Conservation (phyloP, 1,140 invertebrate genomes). For the Adoxophyes honmai region DNA sequence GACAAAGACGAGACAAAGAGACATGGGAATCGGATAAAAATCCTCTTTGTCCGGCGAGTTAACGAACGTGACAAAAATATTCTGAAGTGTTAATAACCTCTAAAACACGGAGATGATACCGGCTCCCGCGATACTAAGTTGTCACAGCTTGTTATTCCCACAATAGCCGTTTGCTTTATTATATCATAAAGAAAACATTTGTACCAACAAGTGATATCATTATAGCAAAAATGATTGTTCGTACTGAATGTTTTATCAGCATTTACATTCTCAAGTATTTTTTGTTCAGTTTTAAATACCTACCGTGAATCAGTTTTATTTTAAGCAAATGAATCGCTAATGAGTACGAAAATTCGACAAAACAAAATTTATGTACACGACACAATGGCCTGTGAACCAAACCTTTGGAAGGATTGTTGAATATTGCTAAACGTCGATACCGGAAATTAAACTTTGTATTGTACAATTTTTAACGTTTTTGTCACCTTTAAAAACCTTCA, state of each 20-base stretch:
- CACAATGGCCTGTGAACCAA: conserved; percentile 1
- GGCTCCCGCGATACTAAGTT: background rate
- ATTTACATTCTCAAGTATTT: background rate
- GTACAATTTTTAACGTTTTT: too few relatives aligned
- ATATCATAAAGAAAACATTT: conserved; percentile 28
- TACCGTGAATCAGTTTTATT: conserved; percentile 8
- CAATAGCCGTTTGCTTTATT: conserved; percentile 22
- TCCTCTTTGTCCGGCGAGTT: background rate
- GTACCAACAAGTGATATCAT: conserved; percentile 7
- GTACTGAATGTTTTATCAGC: background rate
- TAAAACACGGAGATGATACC: background rate
- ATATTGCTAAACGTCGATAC: background rate
- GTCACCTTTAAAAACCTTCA: too few relatives aligned
- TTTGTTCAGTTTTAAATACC: background rate
- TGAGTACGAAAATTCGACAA: conserved; percentile 1
- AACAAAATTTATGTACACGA: conserved; percentile 7
- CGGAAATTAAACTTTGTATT: background rate
- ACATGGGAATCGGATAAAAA: conserved; percentile 3
- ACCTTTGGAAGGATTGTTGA: conserved; percentile 6
- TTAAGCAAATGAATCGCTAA: conserved; percentile 6
- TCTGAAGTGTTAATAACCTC: background rate
- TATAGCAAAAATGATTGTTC: background rate
- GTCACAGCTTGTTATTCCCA: background rate
- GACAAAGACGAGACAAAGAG: background rate
- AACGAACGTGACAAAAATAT: background rate